Percentiles rank a stretch among this genome's conserved stretches.
Evolutionary conservation across 1,140 invertebrate species (phyloP).

Genomic region (Platorchestia sp.): DNA sequence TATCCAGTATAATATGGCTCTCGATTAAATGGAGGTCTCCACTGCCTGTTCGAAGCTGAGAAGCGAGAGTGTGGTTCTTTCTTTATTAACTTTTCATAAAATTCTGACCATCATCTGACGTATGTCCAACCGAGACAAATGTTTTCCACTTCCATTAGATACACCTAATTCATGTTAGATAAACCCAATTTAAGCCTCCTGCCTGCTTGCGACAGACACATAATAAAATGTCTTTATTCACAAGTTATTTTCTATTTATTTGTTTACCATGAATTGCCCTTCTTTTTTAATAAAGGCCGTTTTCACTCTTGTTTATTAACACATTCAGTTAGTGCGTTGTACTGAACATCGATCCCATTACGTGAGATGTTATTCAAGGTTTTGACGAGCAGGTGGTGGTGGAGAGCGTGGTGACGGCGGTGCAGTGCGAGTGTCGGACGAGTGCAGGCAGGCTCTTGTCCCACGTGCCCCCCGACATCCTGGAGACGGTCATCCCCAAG

Average conservation of each 20-base stretch:
- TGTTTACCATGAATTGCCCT: not conserved
- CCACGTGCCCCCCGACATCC: conserved; percentile 68
- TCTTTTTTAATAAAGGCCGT: not conserved
- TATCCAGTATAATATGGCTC: too few species aligned
- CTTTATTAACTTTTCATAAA: too few species aligned
- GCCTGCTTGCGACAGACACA: too few species aligned
- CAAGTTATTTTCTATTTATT: not conserved
- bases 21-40: too few species aligned
- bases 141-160: too few species aligned
- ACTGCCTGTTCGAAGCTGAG: too few species aligned
- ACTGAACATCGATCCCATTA: not conserved
- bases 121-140: too few species aligned
- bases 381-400: conserved; percentile 69
- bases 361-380: not conserved
- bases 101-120: too few species aligned
- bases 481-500: conserved; percentile 73
- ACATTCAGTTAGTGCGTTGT: not conserved
- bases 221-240: not conserved
- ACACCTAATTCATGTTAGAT: too few species aligned
- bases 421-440: conserved; percentile 71
- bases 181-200: too few species aligned
- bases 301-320: not conserved
- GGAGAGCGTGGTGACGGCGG: conserved; percentile 69
- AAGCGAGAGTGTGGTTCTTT: too few species aligned
- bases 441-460: conserved; percentile 71